Evolutionary conservation across 1,140 invertebrate genomes (phyloP).

Genomic region (Cydia splendana): DNA sequence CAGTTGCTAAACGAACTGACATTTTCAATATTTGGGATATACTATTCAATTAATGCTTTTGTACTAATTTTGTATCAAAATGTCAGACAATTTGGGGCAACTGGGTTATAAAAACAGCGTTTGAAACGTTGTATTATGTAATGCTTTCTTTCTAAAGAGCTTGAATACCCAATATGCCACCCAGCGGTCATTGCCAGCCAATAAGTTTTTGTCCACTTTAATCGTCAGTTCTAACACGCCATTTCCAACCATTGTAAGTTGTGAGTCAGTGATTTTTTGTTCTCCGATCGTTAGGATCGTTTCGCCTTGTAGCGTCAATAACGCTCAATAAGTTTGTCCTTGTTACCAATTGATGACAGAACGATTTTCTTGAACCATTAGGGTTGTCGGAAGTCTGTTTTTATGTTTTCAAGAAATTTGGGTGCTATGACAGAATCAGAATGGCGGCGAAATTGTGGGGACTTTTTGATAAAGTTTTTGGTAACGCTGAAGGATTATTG

Average conservation of each 20-base stretch:
- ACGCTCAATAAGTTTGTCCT: slow-evolving; percentile 19
- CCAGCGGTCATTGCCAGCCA: slow-evolving; percentile 1
- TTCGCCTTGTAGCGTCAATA: background rate
- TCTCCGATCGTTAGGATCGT: background rate
- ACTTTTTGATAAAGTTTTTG: too few species aligned
- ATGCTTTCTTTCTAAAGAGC: too few species aligned
- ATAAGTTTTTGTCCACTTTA: slow-evolving; percentile 1
- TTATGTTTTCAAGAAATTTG: background rate
- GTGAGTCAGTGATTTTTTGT: slow-evolving; percentile 1
- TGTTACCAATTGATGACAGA: slow-evolving; percentile 30
- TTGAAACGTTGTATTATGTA: too few species aligned
- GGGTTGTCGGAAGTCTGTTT: background rate
- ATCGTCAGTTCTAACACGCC: background rate
- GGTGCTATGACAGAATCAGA: too few species aligned
- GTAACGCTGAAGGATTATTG: too few species aligned
- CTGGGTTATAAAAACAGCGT: too few species aligned
- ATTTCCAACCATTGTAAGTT: background rate
- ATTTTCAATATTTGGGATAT: too few species aligned
- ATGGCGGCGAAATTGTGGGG: too few species aligned
- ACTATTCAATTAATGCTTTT: too few species aligned
- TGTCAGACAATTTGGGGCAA: too few species aligned
- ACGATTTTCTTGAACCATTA: slow-evolving; percentile 18
- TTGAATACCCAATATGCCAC: background rate
- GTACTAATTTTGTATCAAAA: too few species aligned
- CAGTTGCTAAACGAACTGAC: too few species aligned